Conservation (phyloP, 2,113 vertebrate species). For the Nerophis lumbriciformis region DNA sequence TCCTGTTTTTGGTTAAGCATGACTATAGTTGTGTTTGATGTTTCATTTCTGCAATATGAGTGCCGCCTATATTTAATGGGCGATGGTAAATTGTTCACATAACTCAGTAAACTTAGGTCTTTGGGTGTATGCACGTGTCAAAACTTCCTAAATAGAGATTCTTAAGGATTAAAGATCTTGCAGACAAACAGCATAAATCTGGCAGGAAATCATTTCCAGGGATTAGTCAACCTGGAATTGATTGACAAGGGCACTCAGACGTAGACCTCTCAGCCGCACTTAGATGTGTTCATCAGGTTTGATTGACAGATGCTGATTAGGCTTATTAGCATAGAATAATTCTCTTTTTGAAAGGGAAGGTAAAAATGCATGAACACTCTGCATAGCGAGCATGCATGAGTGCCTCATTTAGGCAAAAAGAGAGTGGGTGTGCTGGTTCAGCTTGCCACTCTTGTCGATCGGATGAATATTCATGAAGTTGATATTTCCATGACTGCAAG, state of each 20-base stretch:
- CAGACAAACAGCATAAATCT: slow-evolving; percentile 47
- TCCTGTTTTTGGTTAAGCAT: not conserved
- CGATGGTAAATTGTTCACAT: not conserved
- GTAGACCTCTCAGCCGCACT: not conserved
- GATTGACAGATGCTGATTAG: slow-evolving; percentile 17
- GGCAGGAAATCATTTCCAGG: slow-evolving; percentile 22
- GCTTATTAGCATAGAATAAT: slow-evolving; percentile 26
- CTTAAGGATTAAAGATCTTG: slow-evolving; percentile 24
- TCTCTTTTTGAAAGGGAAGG: slow-evolving; percentile 16
- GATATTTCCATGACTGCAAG: slow-evolving; percentile 55
- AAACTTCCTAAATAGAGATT: slow-evolving; percentile 7
- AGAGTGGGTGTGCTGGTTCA: slow-evolving; percentile 30
- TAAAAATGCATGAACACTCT: slow-evolving; percentile 2
- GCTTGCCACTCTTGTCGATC: slow-evolving; percentile 36
- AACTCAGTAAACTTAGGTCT: not conserved
- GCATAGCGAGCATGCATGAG: not conserved
- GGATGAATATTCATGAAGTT: slow-evolving; percentile 64
- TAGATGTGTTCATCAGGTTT: not conserved
- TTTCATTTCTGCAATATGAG: not conserved
- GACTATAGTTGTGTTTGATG: no score
- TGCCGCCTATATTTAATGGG: not conserved
- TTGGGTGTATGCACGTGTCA: not conserved
- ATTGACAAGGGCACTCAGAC: slow-evolving; percentile 40
- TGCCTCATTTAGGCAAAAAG: slow-evolving; percentile 13
- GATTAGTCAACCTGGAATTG: slow-evolving; percentile 54